phyloP scores from a whole-genome alignment of 2,113 vertebrate genomes.

The Notarius lentiginosus region DNA sequence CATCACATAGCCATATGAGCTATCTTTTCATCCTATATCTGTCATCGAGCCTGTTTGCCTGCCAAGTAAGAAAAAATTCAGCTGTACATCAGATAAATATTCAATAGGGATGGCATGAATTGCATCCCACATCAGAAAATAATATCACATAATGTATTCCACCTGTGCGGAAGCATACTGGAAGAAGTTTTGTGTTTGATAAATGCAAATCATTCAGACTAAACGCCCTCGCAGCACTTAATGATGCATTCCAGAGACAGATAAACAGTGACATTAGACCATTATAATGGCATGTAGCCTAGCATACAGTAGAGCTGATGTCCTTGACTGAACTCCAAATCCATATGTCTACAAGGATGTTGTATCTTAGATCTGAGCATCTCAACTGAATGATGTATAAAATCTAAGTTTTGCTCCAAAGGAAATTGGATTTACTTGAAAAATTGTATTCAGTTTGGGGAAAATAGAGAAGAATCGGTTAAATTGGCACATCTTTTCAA shows the following conservation, averaged over 20 bases:
- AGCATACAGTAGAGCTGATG: constrained; percentile 14
- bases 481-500: not conserved
- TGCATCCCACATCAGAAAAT: constrained; percentile 18
- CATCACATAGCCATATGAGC: constrained; percentile 3
- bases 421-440: not conserved
- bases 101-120: not conserved
- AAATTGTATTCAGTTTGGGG: constrained; percentile 1
- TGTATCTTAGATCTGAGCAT: constrained; percentile 51
- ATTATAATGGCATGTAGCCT: constrained; percentile 40
- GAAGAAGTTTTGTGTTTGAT: constrained; percentile 5
- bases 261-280: constrained; percentile 57
- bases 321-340: constrained; percentile 52
- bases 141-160: not conserved
- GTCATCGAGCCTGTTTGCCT: not conserved
- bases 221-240: constrained; percentile 10
- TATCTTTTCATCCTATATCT: not conserved
- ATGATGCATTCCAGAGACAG: constrained; percentile 41
- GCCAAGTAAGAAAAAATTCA: constrained; percentile 1
- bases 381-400: constrained; percentile 51
- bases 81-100: constrained; percentile 12
- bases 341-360: constrained; percentile 57
- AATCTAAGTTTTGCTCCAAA: constrained; percentile 21
- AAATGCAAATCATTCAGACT: constrained; percentile 19
- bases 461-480: not conserved
- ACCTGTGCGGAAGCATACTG: not conserved